These are phyloP conservation scores for Apostichopus parvimensis DNA, from an alignment of 35 echinoderm and acorn worm species.

Conservation along the genomic window DNA sequence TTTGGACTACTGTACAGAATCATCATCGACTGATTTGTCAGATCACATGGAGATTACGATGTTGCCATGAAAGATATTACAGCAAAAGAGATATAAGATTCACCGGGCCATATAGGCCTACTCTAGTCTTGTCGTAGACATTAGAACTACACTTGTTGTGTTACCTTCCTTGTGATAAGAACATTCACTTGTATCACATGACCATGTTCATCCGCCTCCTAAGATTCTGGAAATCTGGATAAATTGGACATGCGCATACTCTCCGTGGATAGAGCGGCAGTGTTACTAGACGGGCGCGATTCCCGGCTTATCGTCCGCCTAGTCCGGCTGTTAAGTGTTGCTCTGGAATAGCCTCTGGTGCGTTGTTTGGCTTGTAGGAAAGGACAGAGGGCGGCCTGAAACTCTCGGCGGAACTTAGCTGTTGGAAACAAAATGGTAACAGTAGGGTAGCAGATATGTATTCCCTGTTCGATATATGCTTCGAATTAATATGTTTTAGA, in stretches of 20 bases:
- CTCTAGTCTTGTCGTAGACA: too few species aligned
- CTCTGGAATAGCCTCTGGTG: conserved; percentile 12
- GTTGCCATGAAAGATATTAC: too few species aligned
- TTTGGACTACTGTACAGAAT: too few species aligned
- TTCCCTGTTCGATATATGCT: too few species aligned
- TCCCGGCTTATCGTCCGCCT: not conserved
- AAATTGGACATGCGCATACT: conserved; percentile 20
- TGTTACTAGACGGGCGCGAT: conserved; percentile 38
- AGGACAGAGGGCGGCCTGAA: conserved; percentile 44
- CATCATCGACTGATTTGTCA: too few species aligned
- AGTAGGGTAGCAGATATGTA: too few species aligned
- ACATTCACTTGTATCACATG: not conserved
- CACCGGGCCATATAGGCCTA: too few species aligned
- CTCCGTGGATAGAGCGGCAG: conserved; percentile 11
- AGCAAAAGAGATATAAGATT: too few species aligned
- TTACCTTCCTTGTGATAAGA: too few species aligned
- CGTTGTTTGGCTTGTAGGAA: not conserved
- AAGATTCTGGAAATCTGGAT: not conserved
- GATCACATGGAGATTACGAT: too few species aligned
- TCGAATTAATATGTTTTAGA: too few species aligned
- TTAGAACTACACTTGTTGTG: too few species aligned
- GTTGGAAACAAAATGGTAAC: not conserved
- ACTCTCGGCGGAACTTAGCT: conserved; percentile 62
- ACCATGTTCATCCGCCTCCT: not conserved
- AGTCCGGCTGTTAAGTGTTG: conserved; percentile 23